Conservation (phyloP, 2,113 vertebrate species). For the Bettongia penicillata region DNA sequence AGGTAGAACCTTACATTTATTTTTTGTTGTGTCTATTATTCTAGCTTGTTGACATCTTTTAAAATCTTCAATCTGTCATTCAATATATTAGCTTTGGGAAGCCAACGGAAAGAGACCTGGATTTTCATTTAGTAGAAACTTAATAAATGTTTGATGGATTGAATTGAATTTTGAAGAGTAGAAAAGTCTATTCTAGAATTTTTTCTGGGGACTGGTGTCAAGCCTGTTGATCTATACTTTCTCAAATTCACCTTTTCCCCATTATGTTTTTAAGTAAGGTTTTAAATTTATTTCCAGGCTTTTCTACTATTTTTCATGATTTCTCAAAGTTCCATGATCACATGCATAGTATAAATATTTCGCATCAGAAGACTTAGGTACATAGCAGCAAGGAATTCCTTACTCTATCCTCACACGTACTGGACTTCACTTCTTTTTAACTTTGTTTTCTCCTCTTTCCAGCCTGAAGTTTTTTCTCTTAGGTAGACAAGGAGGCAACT, state of each 20-base stretch:
- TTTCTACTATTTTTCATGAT: background rate
- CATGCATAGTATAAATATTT: background rate
- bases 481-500: background rate
- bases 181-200: background rate
- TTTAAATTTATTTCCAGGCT: background rate
- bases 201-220: background rate
- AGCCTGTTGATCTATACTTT: background rate
- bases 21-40: background rate
- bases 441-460: background rate
- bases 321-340: background rate
- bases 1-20: background rate
- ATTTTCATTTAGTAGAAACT: background rate
- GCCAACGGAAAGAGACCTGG: background rate
- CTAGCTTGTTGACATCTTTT: background rate
- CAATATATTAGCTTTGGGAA: background rate
- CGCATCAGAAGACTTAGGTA: background rate
- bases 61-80: background rate
- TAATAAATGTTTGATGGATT: background rate
- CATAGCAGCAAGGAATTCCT: background rate
- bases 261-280: background rate
- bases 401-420: background rate
- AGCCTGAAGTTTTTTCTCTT: background rate
- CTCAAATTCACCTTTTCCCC: background rate
- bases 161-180: background rate
- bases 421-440: background rate